phyloP scores from a whole-genome alignment of 2,888 invertebrate species.

The Cryptophagus acutangulus region DNA sequence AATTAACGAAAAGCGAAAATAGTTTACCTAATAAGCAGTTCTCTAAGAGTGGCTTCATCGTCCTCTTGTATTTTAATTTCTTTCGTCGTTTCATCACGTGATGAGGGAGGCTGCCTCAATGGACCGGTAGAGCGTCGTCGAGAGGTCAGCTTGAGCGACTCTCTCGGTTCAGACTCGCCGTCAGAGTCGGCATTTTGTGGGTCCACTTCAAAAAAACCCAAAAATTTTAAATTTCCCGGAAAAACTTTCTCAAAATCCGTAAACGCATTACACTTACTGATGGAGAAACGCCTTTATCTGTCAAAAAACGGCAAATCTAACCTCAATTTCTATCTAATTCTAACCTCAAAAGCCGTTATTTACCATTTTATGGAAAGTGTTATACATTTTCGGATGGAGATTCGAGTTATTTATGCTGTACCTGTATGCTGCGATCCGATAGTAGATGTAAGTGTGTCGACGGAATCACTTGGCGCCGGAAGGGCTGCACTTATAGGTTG shows the following conservation, averaged over 20 bases:
- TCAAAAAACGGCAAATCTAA: no score
- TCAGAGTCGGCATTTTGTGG: constrained; percentile 46
- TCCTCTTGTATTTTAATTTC: constrained; percentile 63
- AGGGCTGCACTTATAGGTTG: constrained; percentile 30
- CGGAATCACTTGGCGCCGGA: constrained; percentile 40
- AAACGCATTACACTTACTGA: no score
- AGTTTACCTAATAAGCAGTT: constrained; percentile 84
- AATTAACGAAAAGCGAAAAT: neutral
- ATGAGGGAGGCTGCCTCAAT: no score
- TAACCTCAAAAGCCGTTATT: no score
- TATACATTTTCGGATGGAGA: no score
- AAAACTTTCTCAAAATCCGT: neutral
- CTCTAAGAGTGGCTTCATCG: constrained; percentile 91
- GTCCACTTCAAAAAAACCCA: constrained; percentile 51
- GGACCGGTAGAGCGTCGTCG: constrained; percentile 45
- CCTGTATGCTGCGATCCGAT: constrained; percentile 45
- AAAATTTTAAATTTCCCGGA: neutral
- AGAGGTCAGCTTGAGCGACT: constrained; percentile 50
- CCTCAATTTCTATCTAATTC: no score
- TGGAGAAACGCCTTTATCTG: no score
- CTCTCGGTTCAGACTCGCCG: constrained; percentile 42
- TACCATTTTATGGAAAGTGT: no score
- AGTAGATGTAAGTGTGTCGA: constrained; percentile 42
- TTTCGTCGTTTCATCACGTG: constrained; percentile 75
- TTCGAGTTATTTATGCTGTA: no score